Conservation (phyloP, 2,113 vertebrate genomes). For the Malurus melanocephalus region DNA sequence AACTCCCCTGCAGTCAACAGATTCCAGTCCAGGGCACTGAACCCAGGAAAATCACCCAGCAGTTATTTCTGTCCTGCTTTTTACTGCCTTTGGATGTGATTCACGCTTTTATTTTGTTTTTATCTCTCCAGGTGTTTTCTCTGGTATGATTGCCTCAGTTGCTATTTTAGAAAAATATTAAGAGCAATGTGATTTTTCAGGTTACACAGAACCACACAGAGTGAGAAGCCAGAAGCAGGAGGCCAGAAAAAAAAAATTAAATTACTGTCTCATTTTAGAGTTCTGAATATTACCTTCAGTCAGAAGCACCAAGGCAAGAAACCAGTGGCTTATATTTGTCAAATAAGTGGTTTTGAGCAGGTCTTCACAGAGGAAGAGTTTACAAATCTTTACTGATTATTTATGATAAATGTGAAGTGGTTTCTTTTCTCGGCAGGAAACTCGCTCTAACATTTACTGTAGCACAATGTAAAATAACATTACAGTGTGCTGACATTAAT, state of each 20-base stretch:
- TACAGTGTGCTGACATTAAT: slow-evolving; percentile 50
- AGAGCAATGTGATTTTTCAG: neutral
- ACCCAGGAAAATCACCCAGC: neutral
- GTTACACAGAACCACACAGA: neutral
- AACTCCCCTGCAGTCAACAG: neutral
- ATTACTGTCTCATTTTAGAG: slow-evolving; percentile 33
- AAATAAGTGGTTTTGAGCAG: slow-evolving; percentile 3
- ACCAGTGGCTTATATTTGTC: slow-evolving; percentile 21
- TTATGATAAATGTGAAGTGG: slow-evolving; percentile 19
- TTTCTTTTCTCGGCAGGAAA: slow-evolving; percentile 31
- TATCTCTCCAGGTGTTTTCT: neutral
- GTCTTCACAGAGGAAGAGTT: slow-evolving; percentile 1
- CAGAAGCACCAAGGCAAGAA: slow-evolving; percentile 26
- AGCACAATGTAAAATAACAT: slow-evolving; percentile 53
- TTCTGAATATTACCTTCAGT: slow-evolving; percentile 31
- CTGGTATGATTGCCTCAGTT: neutral
- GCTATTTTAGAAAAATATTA: neutral
- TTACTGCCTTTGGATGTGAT: neutral
- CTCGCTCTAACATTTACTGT: neutral
- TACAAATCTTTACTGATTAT: slow-evolving; percentile 11
- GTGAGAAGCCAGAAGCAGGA: neutral
- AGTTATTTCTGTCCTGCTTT: neutral
- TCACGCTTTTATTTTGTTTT: neutral
- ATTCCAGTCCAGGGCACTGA: neutral
- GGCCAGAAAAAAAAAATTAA: neutral